Percentiles rank a stretch among this genome's conserved stretches.
Conservation (phyloP, 2,113 vertebrate genomes). For the Arothron firmamentum region DNA sequence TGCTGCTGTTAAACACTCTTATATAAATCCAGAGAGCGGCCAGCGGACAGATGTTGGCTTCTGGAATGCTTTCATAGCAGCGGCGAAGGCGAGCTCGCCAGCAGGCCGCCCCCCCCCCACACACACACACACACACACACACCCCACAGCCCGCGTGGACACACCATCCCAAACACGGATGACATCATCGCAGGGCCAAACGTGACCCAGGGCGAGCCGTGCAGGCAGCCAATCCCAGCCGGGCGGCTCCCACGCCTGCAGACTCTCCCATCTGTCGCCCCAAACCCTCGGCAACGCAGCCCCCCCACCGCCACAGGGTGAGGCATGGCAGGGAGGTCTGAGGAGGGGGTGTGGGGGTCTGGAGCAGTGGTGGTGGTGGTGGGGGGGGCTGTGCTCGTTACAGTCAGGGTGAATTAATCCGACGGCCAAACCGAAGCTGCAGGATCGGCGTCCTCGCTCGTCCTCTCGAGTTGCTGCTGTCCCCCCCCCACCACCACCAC, state of each 20-base stretch:
- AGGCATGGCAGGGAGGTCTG: not conserved
- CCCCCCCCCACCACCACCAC: too few relatives aligned
- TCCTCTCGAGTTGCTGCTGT: constrained; percentile 22
- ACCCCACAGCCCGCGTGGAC: constrained; percentile 2
- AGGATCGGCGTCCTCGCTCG: constrained; percentile 23
- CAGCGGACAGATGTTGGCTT: constrained; percentile 12
- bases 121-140: too few relatives aligned
- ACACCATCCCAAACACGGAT: constrained; percentile 42
- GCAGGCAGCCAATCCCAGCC: constrained; percentile 16
- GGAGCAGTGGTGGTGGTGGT: too few relatives aligned
- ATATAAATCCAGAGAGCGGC: constrained; percentile 5
- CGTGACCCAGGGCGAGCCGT: constrained; percentile 42
- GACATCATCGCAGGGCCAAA: constrained; percentile 46
- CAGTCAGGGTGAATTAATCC: constrained; percentile 58
- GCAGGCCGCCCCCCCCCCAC: not conserved
- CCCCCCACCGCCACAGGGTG: constrained; percentile 12
- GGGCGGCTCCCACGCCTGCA: constrained; percentile 15
- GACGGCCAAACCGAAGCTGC: constrained; percentile 24
- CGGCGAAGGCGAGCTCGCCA: constrained; percentile 6
- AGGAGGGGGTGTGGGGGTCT: too few relatives aligned
- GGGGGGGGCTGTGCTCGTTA: constrained; percentile 7
- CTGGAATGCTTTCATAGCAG: constrained; percentile 30
- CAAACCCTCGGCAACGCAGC: constrained; percentile 27
- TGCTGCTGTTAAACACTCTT: constrained; percentile 2
- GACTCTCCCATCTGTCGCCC: constrained; percentile 48